phyloP scores from a whole-genome alignment of 2,113 vertebrate species.

The Cyrtonyx montezumae region DNA sequence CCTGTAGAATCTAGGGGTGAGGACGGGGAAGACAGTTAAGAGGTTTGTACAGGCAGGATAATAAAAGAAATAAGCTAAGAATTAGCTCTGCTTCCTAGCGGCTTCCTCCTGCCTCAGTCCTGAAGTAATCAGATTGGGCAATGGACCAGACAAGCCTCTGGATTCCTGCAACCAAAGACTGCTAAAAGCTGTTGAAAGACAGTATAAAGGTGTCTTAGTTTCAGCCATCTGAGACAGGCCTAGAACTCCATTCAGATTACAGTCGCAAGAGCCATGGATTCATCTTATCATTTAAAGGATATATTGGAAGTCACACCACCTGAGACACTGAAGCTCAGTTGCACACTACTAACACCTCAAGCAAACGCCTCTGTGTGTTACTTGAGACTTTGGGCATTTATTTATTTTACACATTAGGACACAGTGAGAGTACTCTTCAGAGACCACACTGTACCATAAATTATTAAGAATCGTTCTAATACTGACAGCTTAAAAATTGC shows the following conservation, averaged over 20 bases:
- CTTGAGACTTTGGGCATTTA: not conserved
- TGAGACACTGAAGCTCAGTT: not conserved
- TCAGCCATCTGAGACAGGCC: not conserved
- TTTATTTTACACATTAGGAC: slow-evolving; percentile 38
- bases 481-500: slow-evolving; percentile 20
- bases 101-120: not conserved
- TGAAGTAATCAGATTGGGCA: not conserved
- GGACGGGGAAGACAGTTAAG: not conserved
- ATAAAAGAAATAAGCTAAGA: not conserved
- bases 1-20: not conserved
- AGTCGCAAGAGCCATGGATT: not conserved
- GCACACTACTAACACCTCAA: not conserved
- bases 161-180: not conserved
- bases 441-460: not conserved
- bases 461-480: slow-evolving; percentile 27
- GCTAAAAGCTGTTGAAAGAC: not conserved
- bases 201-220: not conserved
- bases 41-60: not conserved
- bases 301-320: not conserved
- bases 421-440: slow-evolving; percentile 17
- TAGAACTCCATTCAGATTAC: not conserved
- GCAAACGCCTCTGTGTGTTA: not conserved
- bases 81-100: not conserved
- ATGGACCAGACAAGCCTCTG: not conserved
- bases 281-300: not conserved